phyloP scores from a whole-genome alignment of 2,113 vertebrate species.

The Caracal caracal region DNA sequence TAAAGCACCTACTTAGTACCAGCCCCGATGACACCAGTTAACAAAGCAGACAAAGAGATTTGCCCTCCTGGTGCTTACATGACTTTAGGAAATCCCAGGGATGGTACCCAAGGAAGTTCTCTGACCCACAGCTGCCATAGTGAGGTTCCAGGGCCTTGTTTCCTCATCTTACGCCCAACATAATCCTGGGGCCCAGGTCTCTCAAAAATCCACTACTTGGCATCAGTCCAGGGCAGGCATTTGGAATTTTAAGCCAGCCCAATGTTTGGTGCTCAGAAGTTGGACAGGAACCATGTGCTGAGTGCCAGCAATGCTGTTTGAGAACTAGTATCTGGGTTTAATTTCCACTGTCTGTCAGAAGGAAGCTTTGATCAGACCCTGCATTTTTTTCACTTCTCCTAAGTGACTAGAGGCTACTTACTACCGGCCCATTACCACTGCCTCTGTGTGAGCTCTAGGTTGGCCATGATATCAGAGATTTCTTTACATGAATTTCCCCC shows the following conservation, averaged over 20 bases:
- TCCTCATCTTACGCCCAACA: constrained; percentile 42
- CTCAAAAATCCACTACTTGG: constrained; percentile 51
- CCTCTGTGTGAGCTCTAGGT: constrained; percentile 81
- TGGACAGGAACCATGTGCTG: constrained; percentile 86
- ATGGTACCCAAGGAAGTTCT: background rate
- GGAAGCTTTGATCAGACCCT: constrained; percentile 86
- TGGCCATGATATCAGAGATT: constrained; percentile 83
- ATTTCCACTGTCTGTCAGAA: constrained; percentile 88
- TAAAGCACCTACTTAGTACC: background rate
- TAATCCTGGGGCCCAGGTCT: constrained; percentile 45
- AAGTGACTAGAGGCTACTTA: constrained; percentile 89
- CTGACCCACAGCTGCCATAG: background rate
- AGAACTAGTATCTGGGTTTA: constrained; percentile 87
- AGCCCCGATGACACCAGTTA: background rate
- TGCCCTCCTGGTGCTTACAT: background rate
- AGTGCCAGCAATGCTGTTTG: constrained; percentile 83
- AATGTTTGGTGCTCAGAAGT: constrained; percentile 83
- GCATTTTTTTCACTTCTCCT: constrained; percentile 85
- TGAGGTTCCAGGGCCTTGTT: constrained; percentile 2
- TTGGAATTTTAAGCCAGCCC: constrained; percentile 75
- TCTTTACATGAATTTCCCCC: constrained; percentile 81
- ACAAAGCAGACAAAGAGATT: background rate
- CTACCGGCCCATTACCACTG: constrained; percentile 81
- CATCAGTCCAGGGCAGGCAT: constrained; percentile 78
- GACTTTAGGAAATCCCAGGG: background rate